These are phyloP conservation scores for Natrix natrix DNA, from an alignment of 2,797 vertebrate genomes.

Conservation along the genomic window DNA sequence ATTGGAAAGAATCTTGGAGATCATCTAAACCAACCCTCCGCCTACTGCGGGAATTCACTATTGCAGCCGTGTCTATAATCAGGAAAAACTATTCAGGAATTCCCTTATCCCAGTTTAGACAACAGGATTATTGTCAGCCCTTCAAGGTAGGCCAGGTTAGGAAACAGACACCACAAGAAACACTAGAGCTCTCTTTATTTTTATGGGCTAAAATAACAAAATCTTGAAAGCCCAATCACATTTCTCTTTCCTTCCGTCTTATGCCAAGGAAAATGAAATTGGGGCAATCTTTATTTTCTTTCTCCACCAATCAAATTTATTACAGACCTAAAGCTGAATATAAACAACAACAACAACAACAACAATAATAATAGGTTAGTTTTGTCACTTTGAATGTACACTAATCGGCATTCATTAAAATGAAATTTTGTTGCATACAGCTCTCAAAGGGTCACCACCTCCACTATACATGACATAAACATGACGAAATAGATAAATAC, in stretches of 20 bases:
- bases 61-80: not conserved
- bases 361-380: no score
- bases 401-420: no score
- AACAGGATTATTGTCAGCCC: not conserved
- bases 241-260: not conserved
- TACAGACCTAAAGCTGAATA: not conserved
- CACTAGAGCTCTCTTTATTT: not conserved
- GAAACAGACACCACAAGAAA: not conserved
- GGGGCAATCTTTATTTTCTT: not conserved
- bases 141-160: not conserved
- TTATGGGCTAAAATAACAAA: not conserved
- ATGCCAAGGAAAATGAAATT: not conserved
- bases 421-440: no score
- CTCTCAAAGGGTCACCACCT: no score
- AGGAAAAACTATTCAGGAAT: not conserved
- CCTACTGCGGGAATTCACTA: not conserved
- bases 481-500: no score
- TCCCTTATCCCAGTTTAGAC: not conserved
- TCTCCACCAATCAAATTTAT: not conserved
- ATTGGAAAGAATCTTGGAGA: not conserved
- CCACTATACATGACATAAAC: no score
- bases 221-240: not conserved
- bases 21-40: not conserved
- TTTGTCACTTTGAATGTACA: no score
- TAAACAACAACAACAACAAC: not conserved